These are phyloP conservation scores for Anagyrus pseudococci DNA, from an alignment of 2,888 invertebrate species.

Conservation along the genomic window DNA sequence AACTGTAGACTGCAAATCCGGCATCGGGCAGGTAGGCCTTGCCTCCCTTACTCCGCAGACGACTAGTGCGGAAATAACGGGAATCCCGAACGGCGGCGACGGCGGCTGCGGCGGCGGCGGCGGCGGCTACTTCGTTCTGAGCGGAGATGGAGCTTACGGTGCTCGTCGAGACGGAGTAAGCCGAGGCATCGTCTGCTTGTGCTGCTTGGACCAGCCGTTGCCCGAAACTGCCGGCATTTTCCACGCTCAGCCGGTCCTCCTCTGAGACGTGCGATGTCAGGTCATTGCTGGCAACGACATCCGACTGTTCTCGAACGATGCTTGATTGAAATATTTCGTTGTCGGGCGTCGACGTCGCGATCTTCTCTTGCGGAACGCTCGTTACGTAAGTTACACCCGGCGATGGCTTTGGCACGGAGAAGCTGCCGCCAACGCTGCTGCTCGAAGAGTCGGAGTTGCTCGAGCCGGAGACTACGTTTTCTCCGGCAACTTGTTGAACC, in stretches of 20 bases:
- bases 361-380: conserved; percentile 33
- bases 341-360: conserved; percentile 2
- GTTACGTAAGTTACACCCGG: conserved; percentile 37
- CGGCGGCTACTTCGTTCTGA: neutral
- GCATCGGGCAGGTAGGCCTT: conserved; percentile 25
- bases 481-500: too few relatives aligned
- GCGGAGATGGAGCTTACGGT: neutral
- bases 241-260: conserved; percentile 44
- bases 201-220: conserved; percentile 32
- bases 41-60: neutral
- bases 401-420: conserved; percentile 7
- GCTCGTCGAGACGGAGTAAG: too few relatives aligned
- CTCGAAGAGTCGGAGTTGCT: too few relatives aligned
- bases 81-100: neutral
- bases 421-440: too few relatives aligned
- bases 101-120: too few relatives aligned
- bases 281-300: conserved; percentile 8
- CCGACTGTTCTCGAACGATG: conserved; percentile 5
- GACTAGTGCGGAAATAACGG: neutral
- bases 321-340: neutral
- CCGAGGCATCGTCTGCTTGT: neutral
- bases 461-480: too few relatives aligned
- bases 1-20: conserved; percentile 27
- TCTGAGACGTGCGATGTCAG: conserved; percentile 1
- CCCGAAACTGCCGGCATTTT: conserved; percentile 48